Evolutionary conservation across 2,888 invertebrate genomes (phyloP).

Genomic region (Melanargia galathea): DNA sequence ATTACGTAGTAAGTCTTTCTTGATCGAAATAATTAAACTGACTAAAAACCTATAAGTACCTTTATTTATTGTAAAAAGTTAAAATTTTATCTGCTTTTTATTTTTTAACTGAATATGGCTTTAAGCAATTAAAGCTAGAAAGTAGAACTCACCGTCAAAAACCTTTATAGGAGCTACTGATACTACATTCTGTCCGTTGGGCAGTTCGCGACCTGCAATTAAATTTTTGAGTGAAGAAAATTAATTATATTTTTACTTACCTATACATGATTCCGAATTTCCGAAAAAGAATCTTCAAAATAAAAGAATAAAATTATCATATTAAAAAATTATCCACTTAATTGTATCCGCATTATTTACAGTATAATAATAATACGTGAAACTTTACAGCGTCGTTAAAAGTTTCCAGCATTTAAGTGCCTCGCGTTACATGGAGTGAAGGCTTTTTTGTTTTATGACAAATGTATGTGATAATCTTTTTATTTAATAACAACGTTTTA

Average conservation of each 20-base stretch:
- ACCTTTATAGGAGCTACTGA: constrained; percentile 79
- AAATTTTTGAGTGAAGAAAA: constrained; percentile 40
- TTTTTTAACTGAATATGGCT: neutral
- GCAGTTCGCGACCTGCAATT: constrained; percentile 76
- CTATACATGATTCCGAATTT: too few relatives aligned
- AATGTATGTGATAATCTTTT: constrained; percentile 29
- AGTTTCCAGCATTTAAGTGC: constrained; percentile 48
- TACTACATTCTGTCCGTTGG: constrained; percentile 76
- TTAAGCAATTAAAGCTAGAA: neutral
- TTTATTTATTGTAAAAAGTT: too few relatives aligned
- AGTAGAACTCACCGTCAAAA: constrained; percentile 67
- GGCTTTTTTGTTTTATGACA: constrained; percentile 40
- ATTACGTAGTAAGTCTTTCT: too few relatives aligned
- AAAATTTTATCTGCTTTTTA: neutral
- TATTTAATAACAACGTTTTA: neutral
- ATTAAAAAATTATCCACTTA: constrained; percentile 39
- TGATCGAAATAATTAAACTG: too few relatives aligned
- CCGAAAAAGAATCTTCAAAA: too few relatives aligned
- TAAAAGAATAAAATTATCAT: constrained; percentile 29
- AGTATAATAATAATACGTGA: constrained; percentile 36
- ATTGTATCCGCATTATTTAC: constrained; percentile 41
- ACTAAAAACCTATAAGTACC: too few relatives aligned
- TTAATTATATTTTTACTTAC: neutral
- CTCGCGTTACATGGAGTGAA: constrained; percentile 35
- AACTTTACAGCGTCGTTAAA: constrained; percentile 47